Base-by-base conservation (phyloP, 2,797 vertebrate species). In the Poeciliopsis infans region DNA sequence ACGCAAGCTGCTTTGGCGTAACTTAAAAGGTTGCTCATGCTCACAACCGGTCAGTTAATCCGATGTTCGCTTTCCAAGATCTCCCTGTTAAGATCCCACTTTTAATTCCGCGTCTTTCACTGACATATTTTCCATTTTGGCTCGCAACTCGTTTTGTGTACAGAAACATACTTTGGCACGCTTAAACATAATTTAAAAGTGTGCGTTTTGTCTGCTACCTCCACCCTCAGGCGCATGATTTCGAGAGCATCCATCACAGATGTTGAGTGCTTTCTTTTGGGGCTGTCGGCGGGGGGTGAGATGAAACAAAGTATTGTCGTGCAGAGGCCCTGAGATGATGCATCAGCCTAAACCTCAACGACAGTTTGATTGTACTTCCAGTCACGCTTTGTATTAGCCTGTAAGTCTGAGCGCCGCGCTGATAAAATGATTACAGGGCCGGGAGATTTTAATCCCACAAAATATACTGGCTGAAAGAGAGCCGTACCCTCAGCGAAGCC, bases 371-470 rank as follows among this genome's bases (percentile, higher is more conserved):
- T 91, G 87, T 79, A 75, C 82, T 86, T 79, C 68, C 45, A 85
- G 78, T 51, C 76, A 77, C 28, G 73, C 76, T 86, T 85, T 83
- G 85, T 80, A 78, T 85, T 83, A 84, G 83, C 75, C 85, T 78
- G 76, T 79, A 81, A 80, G 71, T 41, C 79, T 70, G 76, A 81
- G 89, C 87, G 82, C 66, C 73, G 72, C 66, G 69, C 83, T 86
- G 86, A 83, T 87, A 77, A 87, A 88, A 86, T 90, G 83, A 91
- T 89, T 85, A 89, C 79, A 83, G 72, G 73, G 74, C 64, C 79
- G 78, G 75, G 73, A 85, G 83, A 84, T 88, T 92, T 90, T 87
- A 89, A 87, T 93, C 88, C 82, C 43, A 78, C 31, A 64, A 83
- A 82, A 89, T 82, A 72, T 45, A 81, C 43, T 72, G 79, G 33